Evolutionary conservation across 2,113 vertebrate genomes (phyloP), one percentile per base, ranked within the genome.

Genomic region (Xiphophorus couchianus): DNA sequence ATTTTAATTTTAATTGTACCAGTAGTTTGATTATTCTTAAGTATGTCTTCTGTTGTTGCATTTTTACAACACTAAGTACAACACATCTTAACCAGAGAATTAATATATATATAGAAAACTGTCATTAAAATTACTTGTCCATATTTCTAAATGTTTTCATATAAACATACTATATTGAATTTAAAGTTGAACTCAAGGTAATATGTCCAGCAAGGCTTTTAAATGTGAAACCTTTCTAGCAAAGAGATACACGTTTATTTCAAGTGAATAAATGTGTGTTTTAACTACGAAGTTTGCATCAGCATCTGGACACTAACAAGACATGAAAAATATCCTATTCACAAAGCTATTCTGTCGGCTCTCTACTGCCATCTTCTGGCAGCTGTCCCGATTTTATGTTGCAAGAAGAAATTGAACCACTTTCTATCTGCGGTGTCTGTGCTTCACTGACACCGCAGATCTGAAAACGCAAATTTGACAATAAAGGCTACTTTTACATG

Each of bases 351-450:
- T 33, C 48, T 63, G 19, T 29, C 37, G 7, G 8, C 8, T n/a
- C 51, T 58, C 51, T 71, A 28, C 72, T 69, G 66, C 77, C 81
- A 84, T 69, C 88, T 84, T 58, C 35, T 80, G 81, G 65, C 51
- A 37, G 13, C 3, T 48, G 9, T 30, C 70, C 5, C 17, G 17
- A 17, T 48, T 17, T 44, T 37, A 11, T 37, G 35, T 37, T 37
- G 2, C 10, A 37, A 37, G 11, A 37, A 37, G 10, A 37, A 37
- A 37, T 37, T 37, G 35, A 10, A 0, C 2, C 42, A 44, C 42
- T 44, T 44, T 44, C 42, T 44, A 35, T 35, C 7, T 35, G 7
- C 33, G 7, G 33, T 35, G 33, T 35, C 33, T 35, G 7, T 9
- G 1, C 42, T 44, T 44, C 5, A 44, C 42, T 44, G 42, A 17